Conservation (phyloP, 2,113 vertebrate genomes). For the Phaethornis superciliosus region DNA sequence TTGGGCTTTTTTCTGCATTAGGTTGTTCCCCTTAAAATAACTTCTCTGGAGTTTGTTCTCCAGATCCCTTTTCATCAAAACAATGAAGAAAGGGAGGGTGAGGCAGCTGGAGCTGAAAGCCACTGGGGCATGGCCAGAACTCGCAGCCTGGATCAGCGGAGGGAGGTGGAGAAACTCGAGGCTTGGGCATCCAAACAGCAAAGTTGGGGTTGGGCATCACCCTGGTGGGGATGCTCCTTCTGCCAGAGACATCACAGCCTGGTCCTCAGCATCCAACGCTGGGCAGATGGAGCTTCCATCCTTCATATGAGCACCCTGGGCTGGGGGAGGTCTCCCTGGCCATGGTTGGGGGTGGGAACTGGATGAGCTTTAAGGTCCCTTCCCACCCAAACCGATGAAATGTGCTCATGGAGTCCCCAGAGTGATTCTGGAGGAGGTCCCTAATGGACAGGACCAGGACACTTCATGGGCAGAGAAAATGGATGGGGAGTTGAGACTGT, state of each 20-base stretch:
- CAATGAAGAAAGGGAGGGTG: background rate
- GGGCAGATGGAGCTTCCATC: background rate
- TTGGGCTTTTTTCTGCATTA: slow-evolving; percentile 23
- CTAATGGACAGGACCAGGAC: no score
- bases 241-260: background rate
- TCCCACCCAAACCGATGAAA: background rate
- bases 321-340: no score
- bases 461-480: no score
- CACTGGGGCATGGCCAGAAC: rapidly evolving
- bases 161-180: background rate
- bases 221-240: background rate
- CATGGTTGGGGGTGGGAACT: no score
- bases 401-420: background rate
- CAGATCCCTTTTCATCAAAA: background rate
- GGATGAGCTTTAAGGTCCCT: no score
- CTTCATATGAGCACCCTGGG: background rate
- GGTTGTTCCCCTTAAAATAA: slow-evolving; percentile 49
- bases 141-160: background rate
- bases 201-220: background rate
- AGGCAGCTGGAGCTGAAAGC: background rate
- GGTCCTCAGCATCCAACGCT: background rate
- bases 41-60: background rate
- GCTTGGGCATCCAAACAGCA: rapidly evolving
- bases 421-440: background rate
- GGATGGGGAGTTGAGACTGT: no score